Evolutionary conservation across 2,113 vertebrate genomes (phyloP).

Genomic region (Noturus placidus): DNA sequence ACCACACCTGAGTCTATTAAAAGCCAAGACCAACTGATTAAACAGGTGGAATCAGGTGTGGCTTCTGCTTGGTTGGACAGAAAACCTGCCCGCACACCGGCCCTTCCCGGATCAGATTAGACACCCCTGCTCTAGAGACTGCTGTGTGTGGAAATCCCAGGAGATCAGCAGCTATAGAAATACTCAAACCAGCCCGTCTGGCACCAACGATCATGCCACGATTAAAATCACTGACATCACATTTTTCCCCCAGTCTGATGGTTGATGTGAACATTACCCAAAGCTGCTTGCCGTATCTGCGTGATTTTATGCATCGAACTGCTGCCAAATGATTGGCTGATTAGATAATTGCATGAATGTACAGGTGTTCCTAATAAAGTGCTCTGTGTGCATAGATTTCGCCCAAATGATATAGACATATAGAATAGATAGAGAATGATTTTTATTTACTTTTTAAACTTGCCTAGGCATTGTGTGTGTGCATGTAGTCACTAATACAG

Average conservation of each 20-base stretch:
- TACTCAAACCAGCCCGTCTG: background rate
- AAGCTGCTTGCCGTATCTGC: background rate
- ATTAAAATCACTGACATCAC: no score
- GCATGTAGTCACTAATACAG: background rate
- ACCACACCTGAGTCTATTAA: no score
- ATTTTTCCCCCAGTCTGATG: no score
- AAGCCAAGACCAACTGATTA: no score
- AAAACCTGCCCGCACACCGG: no score
- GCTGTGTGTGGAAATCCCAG: background rate
- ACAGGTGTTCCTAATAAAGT: background rate
- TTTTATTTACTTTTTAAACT: background rate
- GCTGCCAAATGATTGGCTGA: background rate
- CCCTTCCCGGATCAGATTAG: no score
- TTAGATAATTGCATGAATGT: background rate
- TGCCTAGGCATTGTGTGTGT: background rate
- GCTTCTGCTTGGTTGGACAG: no score
- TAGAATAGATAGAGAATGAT: no score
- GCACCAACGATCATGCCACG: background rate
- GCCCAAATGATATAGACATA: background rate
- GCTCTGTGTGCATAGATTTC: background rate
- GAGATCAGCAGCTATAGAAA: background rate
- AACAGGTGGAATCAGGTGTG: no score
- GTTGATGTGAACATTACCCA: no score
- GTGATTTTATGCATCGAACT: background rate
- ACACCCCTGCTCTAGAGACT: background rate